Conservation (phyloP, 2,113 vertebrate species). For the Ptychochromis oligacanthus region DNA sequence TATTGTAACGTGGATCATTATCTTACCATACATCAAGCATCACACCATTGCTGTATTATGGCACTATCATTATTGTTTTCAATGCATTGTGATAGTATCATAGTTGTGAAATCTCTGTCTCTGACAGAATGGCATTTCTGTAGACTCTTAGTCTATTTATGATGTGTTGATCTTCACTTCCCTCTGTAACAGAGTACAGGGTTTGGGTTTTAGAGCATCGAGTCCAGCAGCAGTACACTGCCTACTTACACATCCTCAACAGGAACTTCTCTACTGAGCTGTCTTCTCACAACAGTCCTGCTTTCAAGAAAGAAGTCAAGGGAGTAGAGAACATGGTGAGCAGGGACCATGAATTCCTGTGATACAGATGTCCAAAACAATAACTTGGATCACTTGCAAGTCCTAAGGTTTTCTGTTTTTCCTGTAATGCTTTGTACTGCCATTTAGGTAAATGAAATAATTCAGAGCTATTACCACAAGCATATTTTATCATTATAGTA, state of each 20-base stretch:
- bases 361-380: not conserved
- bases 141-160: not conserved
- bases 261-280: conserved; percentile 70
- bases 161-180: not conserved
- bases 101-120: not conserved
- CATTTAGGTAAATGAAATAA: not conserved
- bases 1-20: not conserved
- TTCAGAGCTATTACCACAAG: not conserved
- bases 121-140: not conserved
- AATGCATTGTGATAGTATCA: not conserved
- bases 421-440: too few species aligned
- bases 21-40: accelerated
- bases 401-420: not conserved
- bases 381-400: not conserved
- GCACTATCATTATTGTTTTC: not conserved
- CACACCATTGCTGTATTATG: not conserved
- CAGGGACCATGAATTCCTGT: not conserved
- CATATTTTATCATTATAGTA: not conserved
- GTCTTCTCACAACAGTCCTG: conserved; percentile 54
- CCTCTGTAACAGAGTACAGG: conserved; percentile 67
- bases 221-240: conserved; percentile 72
- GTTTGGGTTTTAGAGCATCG: conserved; percentile 73
- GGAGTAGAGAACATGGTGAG: conserved; percentile 70
- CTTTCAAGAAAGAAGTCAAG: conserved; percentile 68
- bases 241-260: conserved; percentile 72